These are phyloP conservation scores for Apostichopus parvimensis DNA, from an alignment of 35 echinoderm and acorn worm species.

Conservation along the genomic window DNA sequence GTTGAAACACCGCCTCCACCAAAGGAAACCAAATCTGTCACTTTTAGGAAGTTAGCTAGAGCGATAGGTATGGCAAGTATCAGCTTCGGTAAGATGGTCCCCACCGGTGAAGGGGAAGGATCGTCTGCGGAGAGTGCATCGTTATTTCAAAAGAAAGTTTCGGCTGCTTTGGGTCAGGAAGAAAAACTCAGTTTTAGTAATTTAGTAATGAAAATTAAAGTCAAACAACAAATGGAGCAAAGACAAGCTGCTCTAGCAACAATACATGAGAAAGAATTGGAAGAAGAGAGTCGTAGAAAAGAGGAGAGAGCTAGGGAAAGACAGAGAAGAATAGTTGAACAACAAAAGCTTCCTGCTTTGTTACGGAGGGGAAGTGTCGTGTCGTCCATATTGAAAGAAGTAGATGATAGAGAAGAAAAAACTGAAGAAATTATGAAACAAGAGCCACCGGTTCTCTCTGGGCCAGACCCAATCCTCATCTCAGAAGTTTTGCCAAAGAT, in stretches of 20 bases:
- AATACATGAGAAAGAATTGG: not conserved
- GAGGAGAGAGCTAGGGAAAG: conserved; percentile 15
- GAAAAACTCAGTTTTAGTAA: conserved; percentile 36
- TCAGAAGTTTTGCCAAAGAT: conserved; percentile 54
- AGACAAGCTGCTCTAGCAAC: not conserved
- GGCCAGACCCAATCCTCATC: conserved; percentile 32
- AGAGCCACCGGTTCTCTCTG: conserved; percentile 20
- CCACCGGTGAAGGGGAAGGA: not conserved
- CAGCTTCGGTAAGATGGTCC: conserved; percentile 27
- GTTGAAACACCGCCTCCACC: conserved; percentile 38
- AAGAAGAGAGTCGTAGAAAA: not conserved
- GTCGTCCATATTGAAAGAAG: conserved; percentile 32
- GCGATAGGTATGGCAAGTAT: conserved; percentile 38
- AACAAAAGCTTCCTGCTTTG: conserved; percentile 33
- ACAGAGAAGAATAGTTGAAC: conserved; percentile 4
- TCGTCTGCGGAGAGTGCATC: not conserved
- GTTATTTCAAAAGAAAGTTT: conserved; percentile 28
- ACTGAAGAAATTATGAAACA: conserved; percentile 19
- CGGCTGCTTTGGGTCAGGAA: conserved; percentile 17
- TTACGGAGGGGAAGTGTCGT: conserved; percentile 26
- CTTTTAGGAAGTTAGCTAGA: conserved; percentile 21
- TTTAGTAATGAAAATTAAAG: conserved; percentile 27
- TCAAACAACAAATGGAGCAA: conserved; percentile 2
- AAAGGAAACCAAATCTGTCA: conserved; percentile 34
- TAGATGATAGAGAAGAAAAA: conserved; percentile 12